These are phyloP conservation scores for Hirtodrosophila confusa DNA, from an alignment of 2,888 invertebrate genomes.

Conservation along the genomic window DNA sequence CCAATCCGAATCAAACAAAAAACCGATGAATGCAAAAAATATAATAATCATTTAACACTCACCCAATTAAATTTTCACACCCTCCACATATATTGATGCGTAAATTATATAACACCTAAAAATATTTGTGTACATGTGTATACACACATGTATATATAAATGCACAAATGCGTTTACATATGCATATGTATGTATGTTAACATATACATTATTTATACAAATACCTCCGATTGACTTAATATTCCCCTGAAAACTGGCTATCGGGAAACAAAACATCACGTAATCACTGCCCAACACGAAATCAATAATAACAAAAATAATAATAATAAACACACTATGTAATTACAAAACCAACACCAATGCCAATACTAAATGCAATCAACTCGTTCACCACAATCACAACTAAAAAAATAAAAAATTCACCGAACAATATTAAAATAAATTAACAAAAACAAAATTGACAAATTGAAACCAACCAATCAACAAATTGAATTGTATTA, in stretches of 20 bases:
- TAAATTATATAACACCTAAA: slow-evolving; percentile 48
- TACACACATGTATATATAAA: slow-evolving; percentile 35
- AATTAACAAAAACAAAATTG: slow-evolving; percentile 10
- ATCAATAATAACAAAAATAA: slow-evolving; percentile 25
- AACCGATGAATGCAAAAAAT: slow-evolving; percentile 71
- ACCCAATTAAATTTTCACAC: slow-evolving; percentile 53
- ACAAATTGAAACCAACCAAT: slow-evolving; percentile 44
- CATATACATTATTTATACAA: slow-evolving; percentile 21
- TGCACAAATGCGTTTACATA: slow-evolving; percentile 27
- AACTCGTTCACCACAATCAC: slow-evolving; percentile 53
- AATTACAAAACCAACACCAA: slow-evolving; percentile 43
- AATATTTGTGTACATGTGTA: slow-evolving; percentile 35
- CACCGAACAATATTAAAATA: slow-evolving; percentile 25
- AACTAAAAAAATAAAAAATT: slow-evolving; percentile 6
- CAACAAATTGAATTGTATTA: slow-evolving; percentile 52
- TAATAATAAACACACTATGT: slow-evolving; percentile 29
- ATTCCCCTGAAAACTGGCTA: slow-evolving; percentile 36
- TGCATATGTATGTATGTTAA: slow-evolving; percentile 26
- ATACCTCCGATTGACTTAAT: slow-evolving; percentile 25
- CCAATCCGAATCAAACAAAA: slow-evolving; percentile 72
- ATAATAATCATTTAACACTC: slow-evolving; percentile 54
- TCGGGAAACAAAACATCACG: slow-evolving; percentile 38
- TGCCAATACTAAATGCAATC: slow-evolving; percentile 59
- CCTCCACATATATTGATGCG: slow-evolving; percentile 53
- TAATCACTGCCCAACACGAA: slow-evolving; percentile 37